Base-by-base conservation (phyloP, 2,113 vertebrate species). In the Trematomus loennbergii region DNA sequence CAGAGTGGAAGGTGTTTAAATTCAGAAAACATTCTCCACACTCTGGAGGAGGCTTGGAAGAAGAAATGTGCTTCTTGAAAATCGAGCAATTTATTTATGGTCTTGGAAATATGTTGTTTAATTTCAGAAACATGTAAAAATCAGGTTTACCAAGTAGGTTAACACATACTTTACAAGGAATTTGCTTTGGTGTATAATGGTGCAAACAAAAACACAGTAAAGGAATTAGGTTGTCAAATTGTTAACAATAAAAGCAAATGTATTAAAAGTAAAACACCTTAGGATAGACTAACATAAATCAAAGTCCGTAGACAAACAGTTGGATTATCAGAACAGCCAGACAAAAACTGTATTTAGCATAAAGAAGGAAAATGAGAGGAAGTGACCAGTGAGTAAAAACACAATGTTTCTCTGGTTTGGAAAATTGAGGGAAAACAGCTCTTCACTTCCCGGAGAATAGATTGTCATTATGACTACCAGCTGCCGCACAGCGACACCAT, bases 401-500 rank as follows among this genome's bases (percentile, higher is more conserved):
- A 70, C 48, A 55, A 29, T 50, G 48, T 58, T 72, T 49, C 64
- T 75, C 50, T 68, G 53, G 55, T 68, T 72, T 20, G 45, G 60
- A 80, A 86, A 80, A 76, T 20, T 65, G 64, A 71, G 52, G 64
- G 52, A 82, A 61, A 83, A 55, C 63, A 61, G 25, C 68, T 74
- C 68, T 68, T 69, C 58, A 57, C 80, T 75, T 79, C 55, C 72
- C 13, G 54, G 78, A 87, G 81, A 87, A 86, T 72, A 76, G 72
- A 84, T 75, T 88, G 88, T 89, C 87, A 86, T 89, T 82, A 82
- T 81, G 81, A 83, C 78, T 83, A 54, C 81, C 79, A 86, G 76
- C 82, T 86, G 86, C 87, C 18, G 48, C 74, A 68, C 70, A 82
- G 84, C 65, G 45, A 90, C 81, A 81, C 86, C 75, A 54, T 22